A percentile compares a stretch with the other conserved stretches of the same genome.
Conservation (phyloP, 2,797 vertebrate species). For the Liparis tanakae region DNA sequence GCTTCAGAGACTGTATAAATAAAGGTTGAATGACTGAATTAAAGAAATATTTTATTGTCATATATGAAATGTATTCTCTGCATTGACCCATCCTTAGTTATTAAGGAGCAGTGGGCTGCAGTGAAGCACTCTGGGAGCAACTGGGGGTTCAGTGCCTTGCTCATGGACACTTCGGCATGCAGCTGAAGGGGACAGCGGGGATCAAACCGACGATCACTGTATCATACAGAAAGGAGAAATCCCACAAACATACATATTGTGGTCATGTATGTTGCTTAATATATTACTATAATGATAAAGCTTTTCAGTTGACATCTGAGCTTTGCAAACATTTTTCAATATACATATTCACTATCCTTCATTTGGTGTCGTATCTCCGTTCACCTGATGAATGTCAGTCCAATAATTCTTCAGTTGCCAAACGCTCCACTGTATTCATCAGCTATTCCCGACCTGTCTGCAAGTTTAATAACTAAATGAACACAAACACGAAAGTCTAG, state of each 20-base stretch:
- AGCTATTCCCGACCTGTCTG: neutral
- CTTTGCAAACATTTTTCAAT: neutral
- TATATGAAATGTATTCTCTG: too few species aligned
- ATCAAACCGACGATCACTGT: neutral
- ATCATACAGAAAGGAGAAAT: neutral
- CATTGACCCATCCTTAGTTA: too few species aligned
- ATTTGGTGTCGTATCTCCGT: conserved; percentile 2
- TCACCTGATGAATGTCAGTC: neutral
- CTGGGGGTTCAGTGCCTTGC: too few species aligned
- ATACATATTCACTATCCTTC: neutral
- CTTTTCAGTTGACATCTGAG: neutral
- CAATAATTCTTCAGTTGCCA: neutral
- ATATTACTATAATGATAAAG: neutral
- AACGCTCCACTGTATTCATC: neutral
- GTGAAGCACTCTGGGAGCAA: too few species aligned
- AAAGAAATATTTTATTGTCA: neutral
- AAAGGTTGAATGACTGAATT: neutral
- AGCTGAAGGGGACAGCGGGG: too few species aligned
- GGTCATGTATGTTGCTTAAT: neutral
- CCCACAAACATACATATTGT: neutral
- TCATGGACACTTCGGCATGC: too few species aligned
- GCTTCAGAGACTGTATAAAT: neutral
- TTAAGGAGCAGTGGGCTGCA: too few species aligned
- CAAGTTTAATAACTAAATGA: neutral
- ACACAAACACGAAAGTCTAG: neutral